These are phyloP conservation scores for Harlomillsia oculata DNA, from an alignment of 1,140 invertebrate genomes.

Conservation along the genomic window DNA sequence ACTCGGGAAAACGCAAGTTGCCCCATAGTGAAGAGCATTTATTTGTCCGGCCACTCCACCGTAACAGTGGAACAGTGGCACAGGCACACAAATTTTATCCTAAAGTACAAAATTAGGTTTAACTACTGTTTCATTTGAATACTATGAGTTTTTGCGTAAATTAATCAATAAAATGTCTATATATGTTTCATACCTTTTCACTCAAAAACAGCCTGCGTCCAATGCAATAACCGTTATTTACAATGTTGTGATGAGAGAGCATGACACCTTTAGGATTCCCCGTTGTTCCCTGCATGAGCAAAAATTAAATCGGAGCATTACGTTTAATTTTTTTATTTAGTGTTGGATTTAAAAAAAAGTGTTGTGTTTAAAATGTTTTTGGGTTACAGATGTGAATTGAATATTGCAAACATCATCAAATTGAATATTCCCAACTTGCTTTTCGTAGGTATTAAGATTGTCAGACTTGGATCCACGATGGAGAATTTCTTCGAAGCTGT, in stretches of 20 bases:
- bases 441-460: background rate
- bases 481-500: slow-evolving; percentile 21
- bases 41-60: slow-evolving; percentile 64
- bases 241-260: slow-evolving; percentile 66
- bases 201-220: slow-evolving; percentile 11
- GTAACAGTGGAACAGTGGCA: slow-evolving; percentile 87
- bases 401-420: slow-evolving; percentile 34
- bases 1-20: slow-evolving; percentile 59
- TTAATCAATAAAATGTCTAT: background rate
- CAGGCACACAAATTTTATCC: slow-evolving; percentile 58
- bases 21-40: slow-evolving; percentile 51
- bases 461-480: background rate
- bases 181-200: slow-evolving; percentile 21
- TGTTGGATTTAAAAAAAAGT: background rate
- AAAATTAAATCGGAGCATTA: too few species aligned
- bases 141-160: background rate
- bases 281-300: slow-evolving; percentile 58
- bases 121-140: background rate
- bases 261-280: slow-evolving; percentile 80
- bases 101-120: background rate
- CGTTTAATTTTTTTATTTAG: too few species aligned
- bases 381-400: slow-evolving; percentile 31
- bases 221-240: slow-evolving; percentile 64
- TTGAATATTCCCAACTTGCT: slow-evolving; percentile 9
- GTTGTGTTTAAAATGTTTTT: background rate